These are phyloP conservation scores for Polyommatus icarus DNA, from an alignment of 2,888 invertebrate genomes.

Conservation along the genomic window DNA sequence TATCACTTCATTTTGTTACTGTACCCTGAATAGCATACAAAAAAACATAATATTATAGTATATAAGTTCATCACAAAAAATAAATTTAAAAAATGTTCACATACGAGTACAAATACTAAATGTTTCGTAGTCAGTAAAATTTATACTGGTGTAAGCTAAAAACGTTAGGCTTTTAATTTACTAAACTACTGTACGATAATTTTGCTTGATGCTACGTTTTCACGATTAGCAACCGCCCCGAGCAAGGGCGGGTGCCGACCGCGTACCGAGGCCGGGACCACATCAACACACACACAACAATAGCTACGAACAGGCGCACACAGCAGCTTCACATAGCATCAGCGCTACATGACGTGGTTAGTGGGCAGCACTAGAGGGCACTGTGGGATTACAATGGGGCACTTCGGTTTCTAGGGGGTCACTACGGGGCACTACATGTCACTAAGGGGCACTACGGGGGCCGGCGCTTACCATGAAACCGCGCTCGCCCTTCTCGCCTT, in stretches of 20 bases:
- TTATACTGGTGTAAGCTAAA: neutral
- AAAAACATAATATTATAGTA: neutral
- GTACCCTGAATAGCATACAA: too few relatives aligned
- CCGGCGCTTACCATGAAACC: conserved; percentile 85
- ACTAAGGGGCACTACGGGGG: conserved; percentile 27
- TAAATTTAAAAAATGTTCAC: neutral
- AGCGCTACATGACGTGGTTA: neutral
- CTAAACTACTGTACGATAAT: too few relatives aligned
- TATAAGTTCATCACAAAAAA: neutral
- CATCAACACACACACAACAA: neutral
- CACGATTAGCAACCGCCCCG: too few relatives aligned
- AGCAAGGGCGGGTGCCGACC: too few relatives aligned
- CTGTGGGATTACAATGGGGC: neutral
- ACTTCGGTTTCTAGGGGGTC: neutral
- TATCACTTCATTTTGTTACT: too few relatives aligned
- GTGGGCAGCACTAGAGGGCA: neutral
- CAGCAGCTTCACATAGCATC: neutral
- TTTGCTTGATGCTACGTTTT: too few relatives aligned
- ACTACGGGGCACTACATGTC: neutral
- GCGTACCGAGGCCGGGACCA: too few relatives aligned
- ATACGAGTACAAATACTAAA: too few relatives aligned
- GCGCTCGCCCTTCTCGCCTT: conserved; percentile 87
- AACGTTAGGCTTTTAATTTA: neutral
- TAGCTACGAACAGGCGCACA: neutral
- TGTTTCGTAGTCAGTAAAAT: too few relatives aligned